Evolutionary conservation across 2,113 vertebrate species (phyloP).

Genomic region (Clarias macrocephalus): DNA sequence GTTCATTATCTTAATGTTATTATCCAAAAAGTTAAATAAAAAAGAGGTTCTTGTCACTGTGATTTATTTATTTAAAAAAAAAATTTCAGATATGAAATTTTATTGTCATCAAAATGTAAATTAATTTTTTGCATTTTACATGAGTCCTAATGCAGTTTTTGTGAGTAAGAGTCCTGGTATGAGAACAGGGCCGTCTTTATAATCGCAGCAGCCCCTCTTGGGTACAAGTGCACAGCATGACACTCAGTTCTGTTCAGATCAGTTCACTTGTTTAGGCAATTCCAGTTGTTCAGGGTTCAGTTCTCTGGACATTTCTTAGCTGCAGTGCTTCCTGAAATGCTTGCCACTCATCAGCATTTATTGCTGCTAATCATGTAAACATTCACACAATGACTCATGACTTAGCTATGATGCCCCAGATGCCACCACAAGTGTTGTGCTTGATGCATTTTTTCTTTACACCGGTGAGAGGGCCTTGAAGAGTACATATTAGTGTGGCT

Average conservation of each 20-base stretch:
- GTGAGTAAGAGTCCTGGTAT: not conserved
- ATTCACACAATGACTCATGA: constrained; percentile 7
- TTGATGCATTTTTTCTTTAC: not conserved
- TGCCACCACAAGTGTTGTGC: constrained; percentile 3
- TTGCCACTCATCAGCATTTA: not conserved
- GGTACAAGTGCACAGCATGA: not conserved
- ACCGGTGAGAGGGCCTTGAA: not conserved
- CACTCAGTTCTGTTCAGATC: not conserved
- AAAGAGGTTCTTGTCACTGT: not conserved
- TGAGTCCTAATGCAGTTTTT: not conserved
- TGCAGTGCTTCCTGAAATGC: not conserved
- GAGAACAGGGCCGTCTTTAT: not conserved
- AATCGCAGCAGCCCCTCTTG: not conserved
- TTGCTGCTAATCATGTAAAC: not conserved
- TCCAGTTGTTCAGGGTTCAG: not conserved
- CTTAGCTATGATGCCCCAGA: constrained; percentile 26
- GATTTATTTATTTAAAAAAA: not conserved
- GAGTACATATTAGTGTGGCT: not conserved
- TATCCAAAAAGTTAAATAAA: not conserved
- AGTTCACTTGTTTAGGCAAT: not conserved
- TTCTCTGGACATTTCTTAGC: not conserved
- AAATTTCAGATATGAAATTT: not conserved
- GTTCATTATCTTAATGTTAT: not conserved
- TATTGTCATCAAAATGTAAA: not conserved
- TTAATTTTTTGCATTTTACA: not conserved